phyloP scores from a whole-genome alignment of 1,140 invertebrate genomes.

The Drosophila parabipectinata region DNA sequence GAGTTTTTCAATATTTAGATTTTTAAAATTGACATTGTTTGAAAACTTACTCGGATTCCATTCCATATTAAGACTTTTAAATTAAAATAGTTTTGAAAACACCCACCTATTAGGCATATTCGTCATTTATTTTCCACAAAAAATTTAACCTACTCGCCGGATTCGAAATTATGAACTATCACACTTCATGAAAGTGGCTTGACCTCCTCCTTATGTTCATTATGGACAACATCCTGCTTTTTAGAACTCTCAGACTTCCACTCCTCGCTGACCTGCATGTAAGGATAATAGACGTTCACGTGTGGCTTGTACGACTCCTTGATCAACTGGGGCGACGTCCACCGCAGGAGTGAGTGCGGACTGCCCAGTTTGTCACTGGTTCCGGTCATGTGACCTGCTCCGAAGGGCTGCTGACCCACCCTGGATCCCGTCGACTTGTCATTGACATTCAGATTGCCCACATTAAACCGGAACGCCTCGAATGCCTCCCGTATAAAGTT shows the following conservation, averaged over 20 bases:
- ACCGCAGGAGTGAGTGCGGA: conserved; percentile 96
- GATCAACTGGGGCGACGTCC: conserved; percentile 95
- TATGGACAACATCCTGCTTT: not conserved
- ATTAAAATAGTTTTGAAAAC: not conserved
- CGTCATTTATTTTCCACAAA: not conserved
- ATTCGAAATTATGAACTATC: not conserved
- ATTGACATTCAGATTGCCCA: conserved; percentile 99
- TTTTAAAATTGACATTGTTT: not conserved
- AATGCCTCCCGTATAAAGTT: conserved; percentile 90
- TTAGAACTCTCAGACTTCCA: not conserved
- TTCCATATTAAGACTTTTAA: not conserved
- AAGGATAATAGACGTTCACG: conserved; percentile 93
- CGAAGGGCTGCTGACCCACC: conserved; percentile 99
- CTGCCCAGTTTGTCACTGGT: conserved; percentile 99
- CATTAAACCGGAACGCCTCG: conserved; percentile 91
- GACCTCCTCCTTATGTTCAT: not conserved
- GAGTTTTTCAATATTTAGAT: not conserved
- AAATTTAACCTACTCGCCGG: not conserved
- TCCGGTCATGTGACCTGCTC: conserved; percentile 96
- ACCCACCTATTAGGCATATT: not conserved
- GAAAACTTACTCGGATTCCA: not conserved
- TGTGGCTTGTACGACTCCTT: conserved; percentile 96
- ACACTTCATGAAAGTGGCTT: not conserved
- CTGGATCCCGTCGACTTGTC: conserved; percentile 99
- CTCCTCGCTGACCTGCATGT: conserved; percentile 88